phyloP scores from a whole-genome alignment of 2,888 invertebrate genomes.

The Acronicta alni region DNA sequence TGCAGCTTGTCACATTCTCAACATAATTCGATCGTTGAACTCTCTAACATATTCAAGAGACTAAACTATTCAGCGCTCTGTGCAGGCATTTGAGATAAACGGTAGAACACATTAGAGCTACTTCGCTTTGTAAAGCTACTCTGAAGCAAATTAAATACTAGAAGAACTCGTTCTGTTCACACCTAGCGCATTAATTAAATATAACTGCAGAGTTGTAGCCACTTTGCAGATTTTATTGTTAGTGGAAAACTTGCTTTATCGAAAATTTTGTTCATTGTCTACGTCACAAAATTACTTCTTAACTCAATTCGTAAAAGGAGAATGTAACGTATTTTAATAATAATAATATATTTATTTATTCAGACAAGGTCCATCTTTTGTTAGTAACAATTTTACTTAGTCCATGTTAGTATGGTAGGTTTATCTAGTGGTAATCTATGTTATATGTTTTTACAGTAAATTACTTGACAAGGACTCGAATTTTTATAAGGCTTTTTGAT shows the following conservation, averaged over 20 bases:
- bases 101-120: constrained; percentile 13
- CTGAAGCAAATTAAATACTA: constrained; percentile 37
- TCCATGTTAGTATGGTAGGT: no score
- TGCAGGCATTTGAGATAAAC: constrained; percentile 22
- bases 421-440: no score
- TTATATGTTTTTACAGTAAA: no score
- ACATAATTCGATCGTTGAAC: constrained; percentile 18
- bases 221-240: constrained; percentile 22
- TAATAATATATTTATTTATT: no score
- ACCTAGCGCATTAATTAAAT: constrained; percentile 30
- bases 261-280: neutral
- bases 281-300: no score
- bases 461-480: no score
- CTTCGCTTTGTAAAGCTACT: constrained; percentile 13
- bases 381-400: no score
- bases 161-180: constrained; percentile 32
- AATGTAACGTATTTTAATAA: no score
- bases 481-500: no score
- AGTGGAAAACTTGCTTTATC: constrained; percentile 11
- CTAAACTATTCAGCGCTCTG: constrained; percentile 12
- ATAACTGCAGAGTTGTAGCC: constrained; percentile 12
- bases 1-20: neutral
- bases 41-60: constrained; percentile 9
- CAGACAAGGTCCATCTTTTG: no score
- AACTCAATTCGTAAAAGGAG: no score